These are phyloP conservation scores for Cepaea nemoralis DNA, from an alignment of 1,140 invertebrate genomes.

Conservation along the genomic window DNA sequence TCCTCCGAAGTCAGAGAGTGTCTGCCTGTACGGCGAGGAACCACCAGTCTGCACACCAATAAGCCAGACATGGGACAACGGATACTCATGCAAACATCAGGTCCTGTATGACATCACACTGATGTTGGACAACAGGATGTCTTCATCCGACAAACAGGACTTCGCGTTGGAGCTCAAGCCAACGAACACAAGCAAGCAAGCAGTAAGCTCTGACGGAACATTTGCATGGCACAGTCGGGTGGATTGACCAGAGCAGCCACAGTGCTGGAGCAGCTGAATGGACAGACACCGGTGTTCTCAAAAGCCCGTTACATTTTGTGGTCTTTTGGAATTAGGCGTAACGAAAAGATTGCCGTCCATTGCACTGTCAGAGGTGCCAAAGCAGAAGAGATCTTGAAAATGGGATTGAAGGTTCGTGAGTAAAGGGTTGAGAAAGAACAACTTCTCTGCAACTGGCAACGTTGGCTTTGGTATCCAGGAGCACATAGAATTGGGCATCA, in stretches of 20 bases:
- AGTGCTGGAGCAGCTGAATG: conserved; percentile 98
- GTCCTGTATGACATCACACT: too few species aligned
- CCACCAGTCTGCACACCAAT: too few species aligned
- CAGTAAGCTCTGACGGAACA: conserved; percentile 98
- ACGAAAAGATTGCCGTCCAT: conserved; percentile 99
- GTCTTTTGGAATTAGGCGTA: conserved; percentile 99
- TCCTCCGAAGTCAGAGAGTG: too few species aligned
- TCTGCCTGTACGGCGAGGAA: too few species aligned
- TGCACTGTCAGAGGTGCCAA: conserved; percentile 98
- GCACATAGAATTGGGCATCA: too few species aligned
- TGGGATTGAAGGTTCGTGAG: conserved; percentile 97
- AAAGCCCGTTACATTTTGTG: conserved; percentile 99
- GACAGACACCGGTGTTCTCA: conserved; percentile 98
- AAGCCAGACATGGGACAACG: too few species aligned
- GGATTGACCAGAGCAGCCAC: conserved; percentile 97
- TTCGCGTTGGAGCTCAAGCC: too few species aligned
- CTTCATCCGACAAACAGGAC: too few species aligned
- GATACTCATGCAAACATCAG: too few species aligned
- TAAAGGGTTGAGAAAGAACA: conserved; percentile 97
- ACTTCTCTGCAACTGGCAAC: conserved; percentile 98
- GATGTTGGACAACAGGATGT: too few species aligned
- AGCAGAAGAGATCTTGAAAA: conserved; percentile 98
- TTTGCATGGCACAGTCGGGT: conserved; percentile 99
- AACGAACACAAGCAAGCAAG: too few species aligned
- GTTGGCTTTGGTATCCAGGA: conserved; percentile 99